A percentile compares a stretch with the other conserved stretches of the same genome.
These are phyloP conservation scores for Drosophila ohnishii DNA, from an alignment of 1,140 invertebrate genomes.

Conservation along the genomic window DNA sequence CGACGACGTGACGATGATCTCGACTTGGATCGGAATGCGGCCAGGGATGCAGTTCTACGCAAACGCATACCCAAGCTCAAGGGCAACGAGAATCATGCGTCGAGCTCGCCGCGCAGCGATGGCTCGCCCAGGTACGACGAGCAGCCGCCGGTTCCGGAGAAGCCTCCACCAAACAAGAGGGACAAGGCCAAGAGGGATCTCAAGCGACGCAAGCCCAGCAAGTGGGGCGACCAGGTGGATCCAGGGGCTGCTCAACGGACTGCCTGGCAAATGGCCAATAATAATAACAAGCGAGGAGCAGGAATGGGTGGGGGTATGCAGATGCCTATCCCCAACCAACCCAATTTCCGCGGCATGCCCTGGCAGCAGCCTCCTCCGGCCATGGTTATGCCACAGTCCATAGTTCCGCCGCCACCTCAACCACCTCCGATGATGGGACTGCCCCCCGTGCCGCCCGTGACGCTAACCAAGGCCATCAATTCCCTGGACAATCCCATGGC, in stretches of 20 bases:
- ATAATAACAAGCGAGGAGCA: slow-evolving; percentile 29
- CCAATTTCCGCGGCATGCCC: slow-evolving; percentile 60
- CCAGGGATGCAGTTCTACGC: slow-evolving; percentile 70
- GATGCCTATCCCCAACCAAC: slow-evolving; percentile 13
- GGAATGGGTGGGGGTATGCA: slow-evolving; percentile 1
- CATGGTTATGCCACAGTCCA: slow-evolving; percentile 50
- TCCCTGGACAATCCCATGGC: slow-evolving; percentile 80
- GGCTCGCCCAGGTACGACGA: slow-evolving; percentile 68
- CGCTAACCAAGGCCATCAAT: slow-evolving; percentile 72
- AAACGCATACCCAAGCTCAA: slow-evolving; percentile 78
- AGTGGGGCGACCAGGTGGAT: slow-evolving; percentile 77
- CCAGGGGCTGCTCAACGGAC: slow-evolving; percentile 51
- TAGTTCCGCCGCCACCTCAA: slow-evolving; percentile 66
- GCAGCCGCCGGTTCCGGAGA: slow-evolving; percentile 13
- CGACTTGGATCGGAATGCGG: slow-evolving; percentile 65
- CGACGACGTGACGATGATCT: slow-evolving; percentile 86
- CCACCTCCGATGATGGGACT: slow-evolving; percentile 57
- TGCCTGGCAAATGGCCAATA: slow-evolving; percentile 65
- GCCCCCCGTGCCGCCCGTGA: slow-evolving; percentile 53
- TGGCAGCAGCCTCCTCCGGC: slow-evolving; percentile 67
- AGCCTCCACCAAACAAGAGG: slow-evolving; percentile 25
- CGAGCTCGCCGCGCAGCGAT: slow-evolving; percentile 55
- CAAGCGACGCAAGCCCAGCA: slow-evolving; percentile 71
- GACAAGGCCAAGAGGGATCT: slow-evolving; percentile 52
- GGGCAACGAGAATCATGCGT: slow-evolving; percentile 56